Evolutionary conservation across 2,888 invertebrate genomes (phyloP).

Genomic region (Volucella bombylans): DNA sequence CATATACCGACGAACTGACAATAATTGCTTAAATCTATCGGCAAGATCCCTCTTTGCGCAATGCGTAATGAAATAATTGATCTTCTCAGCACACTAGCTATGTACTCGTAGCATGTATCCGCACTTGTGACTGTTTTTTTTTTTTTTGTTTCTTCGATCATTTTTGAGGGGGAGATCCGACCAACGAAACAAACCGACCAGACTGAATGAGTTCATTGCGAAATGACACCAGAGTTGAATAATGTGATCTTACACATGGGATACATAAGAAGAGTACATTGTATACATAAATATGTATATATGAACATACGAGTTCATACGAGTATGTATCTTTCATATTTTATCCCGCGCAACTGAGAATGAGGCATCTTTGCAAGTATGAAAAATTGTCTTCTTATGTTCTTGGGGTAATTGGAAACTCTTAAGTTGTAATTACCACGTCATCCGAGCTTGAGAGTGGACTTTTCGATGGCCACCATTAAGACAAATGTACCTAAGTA

Average conservation of each 20-base stretch:
- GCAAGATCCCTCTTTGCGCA: constrained; percentile 40
- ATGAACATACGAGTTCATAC: neutral
- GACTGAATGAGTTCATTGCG: constrained; percentile 34
- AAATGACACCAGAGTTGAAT: constrained; percentile 43
- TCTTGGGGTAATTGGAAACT: constrained; percentile 53
- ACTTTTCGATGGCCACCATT: constrained; percentile 15
- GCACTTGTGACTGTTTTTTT: neutral
- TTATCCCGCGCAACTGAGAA: neutral
- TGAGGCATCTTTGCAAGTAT: constrained; percentile 18
- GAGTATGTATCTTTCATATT: neutral
- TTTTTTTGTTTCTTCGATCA: neutral
- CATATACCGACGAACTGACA: constrained; percentile 48
- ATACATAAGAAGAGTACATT: neutral
- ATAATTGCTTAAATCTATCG: constrained; percentile 66
- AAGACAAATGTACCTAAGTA: neutral
- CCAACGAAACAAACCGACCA: neutral
- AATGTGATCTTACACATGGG: constrained; percentile 22
- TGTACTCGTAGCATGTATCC: constrained; percentile 31
- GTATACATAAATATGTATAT: too few relatives aligned
- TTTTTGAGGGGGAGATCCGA: neutral
- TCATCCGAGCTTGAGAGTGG: constrained; percentile 16
- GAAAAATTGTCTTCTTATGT: constrained; percentile 22
- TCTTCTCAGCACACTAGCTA: constrained; percentile 52
- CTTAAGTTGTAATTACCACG: constrained; percentile 26
- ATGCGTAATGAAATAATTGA: constrained; percentile 70